Conservation (phyloP, 2,797 vertebrate species). For the Orestias chungarensis region DNA sequence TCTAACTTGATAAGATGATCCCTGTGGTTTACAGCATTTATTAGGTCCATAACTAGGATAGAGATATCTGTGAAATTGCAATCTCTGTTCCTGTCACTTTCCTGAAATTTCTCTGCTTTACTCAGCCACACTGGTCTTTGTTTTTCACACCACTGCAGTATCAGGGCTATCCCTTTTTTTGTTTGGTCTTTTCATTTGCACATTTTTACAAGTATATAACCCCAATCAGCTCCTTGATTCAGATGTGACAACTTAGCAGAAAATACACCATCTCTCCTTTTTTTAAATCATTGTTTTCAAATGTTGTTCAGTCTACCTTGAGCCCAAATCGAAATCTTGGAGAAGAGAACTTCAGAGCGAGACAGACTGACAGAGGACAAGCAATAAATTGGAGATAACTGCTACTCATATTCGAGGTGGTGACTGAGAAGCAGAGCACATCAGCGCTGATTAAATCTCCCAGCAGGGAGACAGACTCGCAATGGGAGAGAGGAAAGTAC, state of each 20-base stretch:
- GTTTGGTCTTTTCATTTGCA: slow-evolving; percentile 70
- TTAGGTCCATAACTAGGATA: slow-evolving; percentile 42
- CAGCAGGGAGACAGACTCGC: slow-evolving; percentile 58
- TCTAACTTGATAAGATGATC: slow-evolving; percentile 37
- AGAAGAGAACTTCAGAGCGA: slow-evolving; percentile 64
- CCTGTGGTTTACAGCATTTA: slow-evolving; percentile 38
- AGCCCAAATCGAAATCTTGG: slow-evolving; percentile 68
- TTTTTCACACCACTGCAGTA: slow-evolving; percentile 60
- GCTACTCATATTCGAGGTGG: slow-evolving; percentile 73
- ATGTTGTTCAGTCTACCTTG: slow-evolving; percentile 54
- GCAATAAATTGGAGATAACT: slow-evolving; percentile 79
- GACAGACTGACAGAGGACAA: slow-evolving; percentile 69
- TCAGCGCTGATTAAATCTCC: slow-evolving; percentile 76
- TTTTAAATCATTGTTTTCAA: slow-evolving; percentile 65
- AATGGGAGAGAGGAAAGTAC: slow-evolving; percentile 50
- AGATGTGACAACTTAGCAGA: slow-evolving; percentile 57
- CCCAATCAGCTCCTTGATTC: slow-evolving; percentile 50
- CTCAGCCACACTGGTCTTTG: slow-evolving; percentile 52
- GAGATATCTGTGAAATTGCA: slow-evolving; percentile 35
- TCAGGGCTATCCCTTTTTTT: slow-evolving; percentile 66
- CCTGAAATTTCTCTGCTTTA: slow-evolving; percentile 33
- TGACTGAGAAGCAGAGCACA: slow-evolving; percentile 70
- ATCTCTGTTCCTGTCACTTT: slow-evolving; percentile 34
- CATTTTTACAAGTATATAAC: slow-evolving; percentile 64
- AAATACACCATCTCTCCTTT: slow-evolving; percentile 58